Conservation (phyloP, 2,113 vertebrate species). For the Osmerus mordax region DNA sequence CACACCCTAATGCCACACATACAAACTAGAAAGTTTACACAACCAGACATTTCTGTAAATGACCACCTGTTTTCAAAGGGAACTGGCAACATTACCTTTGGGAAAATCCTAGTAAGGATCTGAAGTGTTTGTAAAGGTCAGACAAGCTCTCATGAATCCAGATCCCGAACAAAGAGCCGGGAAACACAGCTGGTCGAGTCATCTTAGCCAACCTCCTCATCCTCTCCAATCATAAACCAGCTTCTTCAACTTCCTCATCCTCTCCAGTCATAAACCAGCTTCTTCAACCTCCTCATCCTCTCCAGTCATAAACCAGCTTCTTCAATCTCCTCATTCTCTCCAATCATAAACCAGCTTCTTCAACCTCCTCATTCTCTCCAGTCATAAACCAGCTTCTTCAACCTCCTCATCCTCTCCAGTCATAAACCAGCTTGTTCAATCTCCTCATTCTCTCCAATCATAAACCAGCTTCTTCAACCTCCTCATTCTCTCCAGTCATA, state of each 20-base stretch:
- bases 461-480: no score
- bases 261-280: not conserved
- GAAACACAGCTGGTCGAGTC: no score
- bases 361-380: not conserved
- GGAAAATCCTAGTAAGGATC: not conserved
- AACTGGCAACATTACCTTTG: not conserved
- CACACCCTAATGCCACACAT: slow-evolving; percentile 1
- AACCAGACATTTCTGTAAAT: no score
- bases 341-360: not conserved
- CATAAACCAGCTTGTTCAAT: not conserved
- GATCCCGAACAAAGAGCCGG: no score
- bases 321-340: not conserved
- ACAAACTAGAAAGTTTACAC: not conserved
- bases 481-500: not conserved
- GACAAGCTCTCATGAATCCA: not conserved
- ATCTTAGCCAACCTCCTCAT: no score
- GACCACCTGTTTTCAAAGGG: no score
- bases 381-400: not conserved
- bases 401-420: not conserved
- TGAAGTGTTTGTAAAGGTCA: no score
- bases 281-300: no score
- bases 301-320: not conserved
- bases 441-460: not conserved
- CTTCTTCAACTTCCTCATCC: not conserved
- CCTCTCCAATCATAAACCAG: not conserved